Percentiles rank a stretch among this genome's conserved stretches.
phyloP scores from a whole-genome alignment of 2,797 vertebrate genomes.

The Paramormyrops hopkinsi region DNA sequence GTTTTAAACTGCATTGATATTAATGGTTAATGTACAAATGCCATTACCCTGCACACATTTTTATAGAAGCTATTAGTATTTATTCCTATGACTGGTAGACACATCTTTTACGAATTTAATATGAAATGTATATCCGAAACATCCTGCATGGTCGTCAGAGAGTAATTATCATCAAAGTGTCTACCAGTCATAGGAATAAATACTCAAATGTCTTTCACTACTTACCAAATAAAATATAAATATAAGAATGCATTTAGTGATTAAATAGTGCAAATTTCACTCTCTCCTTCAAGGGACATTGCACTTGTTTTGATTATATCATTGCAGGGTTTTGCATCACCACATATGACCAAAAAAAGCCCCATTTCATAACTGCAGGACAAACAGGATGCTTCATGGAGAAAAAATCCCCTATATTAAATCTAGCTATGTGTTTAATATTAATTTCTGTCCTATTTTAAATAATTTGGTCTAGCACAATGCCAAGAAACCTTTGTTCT shows the following conservation, averaged over 20 bases:
- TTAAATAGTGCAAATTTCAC: not conserved
- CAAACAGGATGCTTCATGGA: slow-evolving; percentile 7
- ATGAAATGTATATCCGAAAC: not conserved
- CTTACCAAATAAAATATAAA: not conserved
- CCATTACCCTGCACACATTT: not conserved
- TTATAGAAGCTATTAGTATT: not conserved
- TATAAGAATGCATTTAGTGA: not conserved
- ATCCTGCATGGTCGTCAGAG: not conserved
- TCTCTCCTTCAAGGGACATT: not conserved
- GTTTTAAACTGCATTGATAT: not conserved
- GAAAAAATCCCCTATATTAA: not conserved
- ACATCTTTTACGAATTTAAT: not conserved
- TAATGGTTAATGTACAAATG: not conserved
- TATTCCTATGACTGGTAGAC: not conserved
- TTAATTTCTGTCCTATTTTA: not conserved
- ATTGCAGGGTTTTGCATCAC: slow-evolving; percentile 1
- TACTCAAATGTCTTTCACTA: not conserved
- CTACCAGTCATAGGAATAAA: too few species aligned
- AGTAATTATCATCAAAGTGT: not conserved
- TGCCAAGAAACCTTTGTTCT: not conserved
- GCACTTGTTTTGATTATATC: not conserved
- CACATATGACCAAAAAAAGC: slow-evolving; percentile 6
- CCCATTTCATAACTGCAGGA: not conserved
- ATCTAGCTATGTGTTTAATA: not conserved
- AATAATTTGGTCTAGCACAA: not conserved